phyloP scores from a whole-genome alignment of 1,140 invertebrate genomes.

The Monomorium pharaonis region DNA sequence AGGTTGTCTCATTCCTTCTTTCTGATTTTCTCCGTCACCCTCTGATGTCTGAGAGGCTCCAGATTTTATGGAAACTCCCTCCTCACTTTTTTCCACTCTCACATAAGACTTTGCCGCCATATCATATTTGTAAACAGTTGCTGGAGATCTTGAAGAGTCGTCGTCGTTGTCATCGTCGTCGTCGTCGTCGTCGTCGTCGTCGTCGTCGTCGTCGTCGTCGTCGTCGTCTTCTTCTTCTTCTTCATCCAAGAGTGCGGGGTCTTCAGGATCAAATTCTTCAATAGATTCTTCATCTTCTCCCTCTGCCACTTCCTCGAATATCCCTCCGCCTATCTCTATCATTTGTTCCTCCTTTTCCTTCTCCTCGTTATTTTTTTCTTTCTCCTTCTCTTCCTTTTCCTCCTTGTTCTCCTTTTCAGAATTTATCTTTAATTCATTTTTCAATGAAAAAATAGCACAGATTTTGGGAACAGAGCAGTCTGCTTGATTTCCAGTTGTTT shows the following conservation, averaged over 20 bases:
- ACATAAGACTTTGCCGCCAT: constrained; percentile 70
- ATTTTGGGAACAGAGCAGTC: constrained; percentile 35
- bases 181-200: constrained; percentile 64
- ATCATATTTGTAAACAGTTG: constrained; percentile 74
- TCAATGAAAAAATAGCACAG: constrained; percentile 26
- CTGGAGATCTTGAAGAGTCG: constrained; percentile 29
- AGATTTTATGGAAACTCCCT: constrained; percentile 8
- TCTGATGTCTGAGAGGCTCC: not conserved
- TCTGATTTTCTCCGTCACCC: constrained; percentile 56
- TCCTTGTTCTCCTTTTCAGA: not conserved
- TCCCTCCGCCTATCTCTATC: not conserved
- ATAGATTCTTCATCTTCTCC: constrained; percentile 80
- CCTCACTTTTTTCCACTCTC: constrained; percentile 62
- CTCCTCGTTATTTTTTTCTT: not conserved
- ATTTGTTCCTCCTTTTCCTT: not conserved
- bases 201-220: constrained; percentile 48
- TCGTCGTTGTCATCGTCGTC: constrained; percentile 54
- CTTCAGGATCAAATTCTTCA: constrained; percentile 83
- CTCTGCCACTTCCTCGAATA: constrained; percentile 58
- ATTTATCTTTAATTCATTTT: not conserved
- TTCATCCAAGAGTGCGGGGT: constrained; percentile 74
- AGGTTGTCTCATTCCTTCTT: constrained; percentile 67
- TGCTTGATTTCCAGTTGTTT: not conserved
- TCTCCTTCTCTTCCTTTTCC: not conserved
- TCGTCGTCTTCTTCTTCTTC: constrained; percentile 62